These are phyloP conservation scores for Drosophila lacertosa DNA, from an alignment of 1,140 invertebrate genomes.

Conservation along the genomic window DNA sequence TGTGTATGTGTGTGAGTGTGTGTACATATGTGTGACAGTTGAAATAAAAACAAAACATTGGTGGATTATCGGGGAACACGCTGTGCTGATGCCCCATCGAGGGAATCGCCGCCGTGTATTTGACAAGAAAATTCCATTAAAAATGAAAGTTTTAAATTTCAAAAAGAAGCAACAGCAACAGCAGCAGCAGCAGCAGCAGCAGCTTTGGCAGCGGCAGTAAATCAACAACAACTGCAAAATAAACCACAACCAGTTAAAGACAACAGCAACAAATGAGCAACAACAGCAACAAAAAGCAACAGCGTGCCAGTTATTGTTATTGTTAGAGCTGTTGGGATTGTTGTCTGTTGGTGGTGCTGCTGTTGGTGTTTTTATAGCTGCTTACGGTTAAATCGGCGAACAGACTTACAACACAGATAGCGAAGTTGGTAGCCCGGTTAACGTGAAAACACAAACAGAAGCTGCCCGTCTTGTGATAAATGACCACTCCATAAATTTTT, in stretches of 20 bases:
- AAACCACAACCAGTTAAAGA: slow-evolving; percentile 47
- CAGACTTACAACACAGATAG: slow-evolving; percentile 49
- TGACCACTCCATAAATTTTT: slow-evolving; percentile 79
- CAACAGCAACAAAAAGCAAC: slow-evolving; percentile 41
- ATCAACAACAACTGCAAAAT: slow-evolving; percentile 52
- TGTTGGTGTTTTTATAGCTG: slow-evolving; percentile 56
- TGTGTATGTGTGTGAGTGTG: slow-evolving; percentile 2
- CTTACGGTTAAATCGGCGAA: slow-evolving; percentile 55
- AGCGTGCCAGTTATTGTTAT: slow-evolving; percentile 64
- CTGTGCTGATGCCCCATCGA: slow-evolving; percentile 36
- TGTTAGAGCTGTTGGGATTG: slow-evolving; percentile 36
- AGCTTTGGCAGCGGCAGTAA: slow-evolving; percentile 29
- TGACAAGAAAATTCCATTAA: slow-evolving; percentile 79
- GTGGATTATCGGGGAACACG: slow-evolving; percentile 62
- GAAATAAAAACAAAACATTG: slow-evolving; percentile 70
- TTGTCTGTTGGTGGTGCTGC: slow-evolving; percentile 37
- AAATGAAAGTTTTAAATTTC: slow-evolving; percentile 77
- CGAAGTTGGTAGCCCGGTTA: slow-evolving; percentile 33
- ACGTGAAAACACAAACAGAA: slow-evolving; percentile 35
- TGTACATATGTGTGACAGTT: slow-evolving; percentile 34
- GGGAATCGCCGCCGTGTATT: slow-evolving; percentile 59
- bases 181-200: slow-evolving; percentile 11
- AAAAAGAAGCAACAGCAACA: slow-evolving; percentile 35
- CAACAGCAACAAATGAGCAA: slow-evolving; percentile 46
- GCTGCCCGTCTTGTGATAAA: slow-evolving; percentile 65